Percentiles rank a stretch among this genome's conserved stretches.
phyloP scores from a whole-genome alignment of 1,140 invertebrate species.

The Atta colombica region DNA sequence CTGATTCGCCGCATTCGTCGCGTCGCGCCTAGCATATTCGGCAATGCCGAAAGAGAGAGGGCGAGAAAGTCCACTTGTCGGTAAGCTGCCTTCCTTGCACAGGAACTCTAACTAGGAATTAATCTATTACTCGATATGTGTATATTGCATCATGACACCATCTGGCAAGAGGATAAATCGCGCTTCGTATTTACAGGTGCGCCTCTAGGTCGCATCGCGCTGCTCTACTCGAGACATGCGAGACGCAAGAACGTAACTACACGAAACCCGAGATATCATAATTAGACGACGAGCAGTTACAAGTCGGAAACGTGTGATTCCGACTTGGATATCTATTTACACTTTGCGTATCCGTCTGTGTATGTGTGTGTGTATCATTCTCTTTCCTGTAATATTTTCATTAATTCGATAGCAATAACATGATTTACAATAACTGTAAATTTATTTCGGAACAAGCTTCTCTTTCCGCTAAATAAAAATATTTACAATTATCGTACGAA shows the following conservation, averaged over 20 bases:
- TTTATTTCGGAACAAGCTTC: neutral
- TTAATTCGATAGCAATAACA: constrained; percentile 2
- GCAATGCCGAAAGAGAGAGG: constrained; percentile 49
- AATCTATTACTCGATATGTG: constrained; percentile 67
- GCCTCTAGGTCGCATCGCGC: constrained; percentile 7
- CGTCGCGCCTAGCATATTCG: neutral
- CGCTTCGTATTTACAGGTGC: constrained; percentile 65
- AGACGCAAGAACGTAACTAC: constrained; percentile 39
- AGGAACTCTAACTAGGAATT: constrained; percentile 78
- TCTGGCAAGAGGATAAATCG: constrained; percentile 71
- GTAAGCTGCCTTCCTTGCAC: constrained; percentile 55
- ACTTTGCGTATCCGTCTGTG: neutral
- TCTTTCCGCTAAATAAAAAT: neutral
- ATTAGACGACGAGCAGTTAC: constrained; percentile 23
- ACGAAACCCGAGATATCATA: constrained; percentile 32
- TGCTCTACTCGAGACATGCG: constrained; percentile 16
- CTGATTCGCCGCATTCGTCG: constrained; percentile 24
- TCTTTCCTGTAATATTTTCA: constrained; percentile 3
- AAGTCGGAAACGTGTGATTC: constrained; percentile 1
- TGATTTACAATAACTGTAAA: neutral
- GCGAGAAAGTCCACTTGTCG: constrained; percentile 55
- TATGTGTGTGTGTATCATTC: neutral
- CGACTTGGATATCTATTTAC: neutral
- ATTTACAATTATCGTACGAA: neutral
- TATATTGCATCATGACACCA: constrained; percentile 72